Evolutionary conservation across 2,113 vertebrate genomes (phyloP).

Genomic region (Charadrius vociferus): DNA sequence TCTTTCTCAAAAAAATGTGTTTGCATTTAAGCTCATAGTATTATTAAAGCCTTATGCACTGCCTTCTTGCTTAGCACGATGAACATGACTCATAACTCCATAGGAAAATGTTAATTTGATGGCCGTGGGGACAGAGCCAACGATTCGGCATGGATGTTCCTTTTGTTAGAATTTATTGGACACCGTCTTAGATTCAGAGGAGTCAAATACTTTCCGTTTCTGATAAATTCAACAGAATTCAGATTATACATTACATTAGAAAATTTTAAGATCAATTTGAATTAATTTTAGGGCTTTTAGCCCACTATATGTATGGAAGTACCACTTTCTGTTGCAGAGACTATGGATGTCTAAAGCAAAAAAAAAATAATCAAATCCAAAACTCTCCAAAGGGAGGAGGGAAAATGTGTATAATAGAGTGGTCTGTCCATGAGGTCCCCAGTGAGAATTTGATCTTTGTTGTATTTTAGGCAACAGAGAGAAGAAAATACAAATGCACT

Average conservation of each 20-base stretch:
- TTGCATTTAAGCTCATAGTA: background rate
- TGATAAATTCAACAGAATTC: background rate
- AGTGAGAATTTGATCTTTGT: background rate
- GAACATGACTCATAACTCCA: constrained; percentile 48
- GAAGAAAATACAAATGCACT: background rate
- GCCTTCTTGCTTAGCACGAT: constrained; percentile 5
- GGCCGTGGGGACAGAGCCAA: background rate
- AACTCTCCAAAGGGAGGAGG: background rate
- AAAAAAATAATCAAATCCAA: background rate
- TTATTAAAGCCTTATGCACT: constrained; percentile 56
- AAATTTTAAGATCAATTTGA: background rate
- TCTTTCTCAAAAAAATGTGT: background rate
- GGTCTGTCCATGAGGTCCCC: background rate
- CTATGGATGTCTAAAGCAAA: background rate
- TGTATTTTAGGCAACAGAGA: background rate
- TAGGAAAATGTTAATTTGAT: constrained; percentile 21
- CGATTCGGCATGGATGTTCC: background rate
- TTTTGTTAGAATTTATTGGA: background rate
- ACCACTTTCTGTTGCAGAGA: background rate
- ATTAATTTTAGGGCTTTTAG: background rate
- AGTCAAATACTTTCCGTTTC: background rate
- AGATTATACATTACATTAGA: background rate
- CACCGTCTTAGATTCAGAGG: background rate
- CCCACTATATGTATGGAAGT: background rate
- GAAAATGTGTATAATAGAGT: background rate